A percentile compares a stretch with the other conserved stretches of the same genome.
These are phyloP conservation scores for Seriola dumerili DNA, from an alignment of 2,113 vertebrate genomes.

Conservation along the genomic window DNA sequence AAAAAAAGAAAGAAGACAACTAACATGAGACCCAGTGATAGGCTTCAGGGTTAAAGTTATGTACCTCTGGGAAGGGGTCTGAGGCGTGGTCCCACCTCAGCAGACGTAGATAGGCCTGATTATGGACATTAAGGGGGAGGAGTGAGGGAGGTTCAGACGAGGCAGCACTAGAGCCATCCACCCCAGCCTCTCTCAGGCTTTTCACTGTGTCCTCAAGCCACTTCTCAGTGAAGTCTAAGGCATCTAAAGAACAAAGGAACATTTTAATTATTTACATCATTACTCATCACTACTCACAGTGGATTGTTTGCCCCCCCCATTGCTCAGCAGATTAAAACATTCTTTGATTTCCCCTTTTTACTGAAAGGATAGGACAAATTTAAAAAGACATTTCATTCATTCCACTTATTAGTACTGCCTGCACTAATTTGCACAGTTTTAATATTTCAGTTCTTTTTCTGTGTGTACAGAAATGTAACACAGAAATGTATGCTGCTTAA, in stretches of 20 bases:
- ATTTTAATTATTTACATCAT: not conserved
- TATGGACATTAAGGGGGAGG: constrained; percentile 85
- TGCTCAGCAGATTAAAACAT: not conserved
- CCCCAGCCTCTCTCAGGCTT: constrained; percentile 75
- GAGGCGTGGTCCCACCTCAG: constrained; percentile 91
- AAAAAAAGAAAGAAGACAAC: not conserved
- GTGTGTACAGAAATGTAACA: too few species aligned
- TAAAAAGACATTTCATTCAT: too few species aligned
- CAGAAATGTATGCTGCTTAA: too few species aligned
- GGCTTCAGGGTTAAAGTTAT: constrained; percentile 4
- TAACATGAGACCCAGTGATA: not conserved
- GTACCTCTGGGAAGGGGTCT: constrained; percentile 94
- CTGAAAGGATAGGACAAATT: too few species aligned
- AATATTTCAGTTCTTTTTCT: not conserved
- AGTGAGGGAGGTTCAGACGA: constrained; percentile 53
- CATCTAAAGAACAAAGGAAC: constrained; percentile 83
- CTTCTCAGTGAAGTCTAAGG: constrained; percentile 91
- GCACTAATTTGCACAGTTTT: not conserved
- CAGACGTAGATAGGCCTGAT: constrained; percentile 92
- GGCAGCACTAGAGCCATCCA: constrained; percentile 57
- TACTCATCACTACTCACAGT: not conserved
- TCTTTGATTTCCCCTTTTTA: not conserved
- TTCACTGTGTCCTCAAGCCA: constrained; percentile 92
- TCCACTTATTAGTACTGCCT: too few species aligned
- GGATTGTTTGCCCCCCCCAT: not conserved